Base-by-base conservation (phyloP, 2,113 vertebrate genomes). In the Microcebus murinus region DNA sequence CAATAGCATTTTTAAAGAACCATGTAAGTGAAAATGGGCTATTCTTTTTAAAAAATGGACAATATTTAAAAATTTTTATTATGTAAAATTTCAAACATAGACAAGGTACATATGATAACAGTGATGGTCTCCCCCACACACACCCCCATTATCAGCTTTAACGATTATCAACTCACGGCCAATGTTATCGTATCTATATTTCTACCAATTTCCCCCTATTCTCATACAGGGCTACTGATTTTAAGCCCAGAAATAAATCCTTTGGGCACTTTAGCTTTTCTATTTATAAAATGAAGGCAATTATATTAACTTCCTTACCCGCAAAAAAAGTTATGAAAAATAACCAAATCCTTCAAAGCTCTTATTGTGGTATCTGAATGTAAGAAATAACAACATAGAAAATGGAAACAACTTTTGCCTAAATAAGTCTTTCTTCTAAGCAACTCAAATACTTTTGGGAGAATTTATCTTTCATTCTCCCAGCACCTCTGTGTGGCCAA, bases 381-480 rank as follows among this genome's bases (percentile, higher is more conserved):
- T 79, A 91, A 74, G 52, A 94, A 89, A 82, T 67, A 93, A 91
- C 10, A 57, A 70, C 20, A 90, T 36, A 92, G 61, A 89, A 91
- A 93, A 94, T 42, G 25, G 55, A 96, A 93, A 84, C 15, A 57
- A 91, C n/a, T 93, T 80, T 85, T 94, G 21, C 68, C 92, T 65
- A 87, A 79, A 29, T 59, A 91, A 92, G 42, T 36, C 39, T 97
- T 81, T 85, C 85, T 92, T 89, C 74, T 63, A 95, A 85, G 61
- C n/a, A 92, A n/a, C 20, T 95, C 50, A 91, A 93, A 92, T 50
- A 31, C 36, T 45, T 94, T 84, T n/a, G n/a, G 39, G 34, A 63
- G 20, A 88, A 83, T 92, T 93, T 92, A 63, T 96, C 91, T 94
- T 95, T 96, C 76, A 97, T 90, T 96, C 42, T 95, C 76, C 52